Conservation (phyloP, 2,113 vertebrate genomes). For the Onychostoma macrolepis region DNA sequence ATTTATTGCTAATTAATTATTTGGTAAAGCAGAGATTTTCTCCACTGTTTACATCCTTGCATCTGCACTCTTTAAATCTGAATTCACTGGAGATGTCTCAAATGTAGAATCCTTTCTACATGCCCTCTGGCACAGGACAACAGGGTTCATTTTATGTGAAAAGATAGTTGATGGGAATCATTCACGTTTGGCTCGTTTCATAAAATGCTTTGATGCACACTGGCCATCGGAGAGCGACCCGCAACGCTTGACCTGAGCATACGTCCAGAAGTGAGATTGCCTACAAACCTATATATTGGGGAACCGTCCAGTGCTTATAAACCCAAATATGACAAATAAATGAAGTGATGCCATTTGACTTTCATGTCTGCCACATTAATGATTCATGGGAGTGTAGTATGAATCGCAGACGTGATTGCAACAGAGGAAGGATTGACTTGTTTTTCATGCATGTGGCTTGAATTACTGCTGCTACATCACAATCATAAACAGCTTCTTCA, state of each 20-base stretch:
- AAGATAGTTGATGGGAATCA: neutral
- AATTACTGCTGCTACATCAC: slow-evolving; percentile 13
- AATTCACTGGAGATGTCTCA: neutral
- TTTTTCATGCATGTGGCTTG: neutral
- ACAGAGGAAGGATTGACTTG: neutral
- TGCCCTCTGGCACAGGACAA: slow-evolving; percentile 22
- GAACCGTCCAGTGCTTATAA: slow-evolving; percentile 3
- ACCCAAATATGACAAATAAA: slow-evolving; percentile 11
- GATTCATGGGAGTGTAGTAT: slow-evolving; percentile 15
- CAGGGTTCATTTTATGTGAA: neutral
- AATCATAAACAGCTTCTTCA: neutral
- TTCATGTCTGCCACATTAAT: slow-evolving; percentile 27
- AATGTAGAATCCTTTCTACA: neutral
- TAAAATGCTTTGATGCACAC: slow-evolving; percentile 7
- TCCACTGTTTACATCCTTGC: neutral
- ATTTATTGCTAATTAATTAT: neutral
- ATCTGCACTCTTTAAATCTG: neutral
- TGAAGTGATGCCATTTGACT: slow-evolving; percentile 19
- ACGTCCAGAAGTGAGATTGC: neutral
- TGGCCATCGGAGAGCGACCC: neutral
- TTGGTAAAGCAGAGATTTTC: neutral
- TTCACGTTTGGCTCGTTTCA: neutral
- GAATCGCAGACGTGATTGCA: slow-evolving; percentile 13
- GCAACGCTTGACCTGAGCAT: neutral
- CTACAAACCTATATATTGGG: neutral